Percentiles rank a stretch among this genome's conserved stretches.
Evolutionary conservation across 2,797 vertebrate species (phyloP).

Genomic region (Gymnopithys bicolor): DNA sequence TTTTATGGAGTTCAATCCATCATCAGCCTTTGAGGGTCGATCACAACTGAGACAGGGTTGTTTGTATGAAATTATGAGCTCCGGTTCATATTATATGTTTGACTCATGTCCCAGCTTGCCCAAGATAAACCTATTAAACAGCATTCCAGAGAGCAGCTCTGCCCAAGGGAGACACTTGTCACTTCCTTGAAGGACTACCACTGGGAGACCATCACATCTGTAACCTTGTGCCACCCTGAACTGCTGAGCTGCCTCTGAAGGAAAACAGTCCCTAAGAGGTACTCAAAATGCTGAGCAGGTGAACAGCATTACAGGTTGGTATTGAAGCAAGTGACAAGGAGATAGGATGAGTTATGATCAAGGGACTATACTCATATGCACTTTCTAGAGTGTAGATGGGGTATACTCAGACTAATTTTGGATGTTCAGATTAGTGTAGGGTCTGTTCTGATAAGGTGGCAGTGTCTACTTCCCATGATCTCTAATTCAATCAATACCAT

Average conservation of each 20-base stretch:
- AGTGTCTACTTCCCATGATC: not conserved
- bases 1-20: not conserved
- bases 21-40: not conserved
- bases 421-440: not conserved
- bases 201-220: not conserved
- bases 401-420: not conserved
- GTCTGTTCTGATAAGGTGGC: not conserved
- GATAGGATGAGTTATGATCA: not conserved
- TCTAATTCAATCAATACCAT: fast-evolving
- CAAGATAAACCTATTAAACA: conserved; percentile 50
- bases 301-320: not conserved
- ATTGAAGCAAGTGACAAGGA: not conserved
- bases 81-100: not conserved
- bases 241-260: not conserved
- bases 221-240: not conserved
- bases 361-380: not conserved
- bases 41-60: not conserved
- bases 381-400: not conserved
- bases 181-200: not conserved
- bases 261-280: fast-evolving
- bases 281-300: not conserved
- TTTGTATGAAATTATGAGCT: conserved; percentile 19
- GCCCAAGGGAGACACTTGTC: conserved; percentile 27
- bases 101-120: conserved; percentile 60
- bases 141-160: conserved; percentile 48